phyloP scores from a whole-genome alignment of 2,888 invertebrate genomes.

The Dioctria rufipes region DNA sequence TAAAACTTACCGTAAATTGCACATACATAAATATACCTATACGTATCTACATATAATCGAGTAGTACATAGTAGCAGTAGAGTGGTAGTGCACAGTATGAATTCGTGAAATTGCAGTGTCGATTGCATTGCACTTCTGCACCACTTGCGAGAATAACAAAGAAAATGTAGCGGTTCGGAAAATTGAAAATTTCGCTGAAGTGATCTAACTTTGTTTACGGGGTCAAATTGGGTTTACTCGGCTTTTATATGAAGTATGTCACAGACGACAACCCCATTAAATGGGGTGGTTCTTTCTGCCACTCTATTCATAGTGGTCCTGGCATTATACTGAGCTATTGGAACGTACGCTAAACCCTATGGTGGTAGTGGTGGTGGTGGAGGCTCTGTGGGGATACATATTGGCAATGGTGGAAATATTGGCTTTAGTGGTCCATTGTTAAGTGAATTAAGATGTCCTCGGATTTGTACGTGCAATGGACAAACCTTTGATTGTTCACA shows the following conservation, averaged over 20 bases:
- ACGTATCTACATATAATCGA: background rate
- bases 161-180: background rate
- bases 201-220: background rate
- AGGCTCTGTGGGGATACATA: constrained; percentile 56
- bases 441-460: constrained; percentile 77
- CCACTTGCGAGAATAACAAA: background rate
- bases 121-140: background rate
- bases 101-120: background rate
- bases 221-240: constrained; percentile 34
- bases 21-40: background rate
- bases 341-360: constrained; percentile 66
- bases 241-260: constrained; percentile 57
- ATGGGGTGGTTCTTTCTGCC: constrained; percentile 58
- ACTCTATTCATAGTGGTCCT: constrained; percentile 45
- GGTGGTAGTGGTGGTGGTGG: constrained; percentile 61
- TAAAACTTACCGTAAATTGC: constrained; percentile 20
- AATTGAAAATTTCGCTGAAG: background rate
- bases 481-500: constrained; percentile 87
- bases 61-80: no score
- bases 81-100: background rate
- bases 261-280: constrained; percentile 56
- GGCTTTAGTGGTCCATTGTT: constrained; percentile 64
- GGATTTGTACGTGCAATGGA: constrained; percentile 85
- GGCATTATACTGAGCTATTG: constrained; percentile 25
- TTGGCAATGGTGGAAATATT: constrained; percentile 23